Evolutionary conservation across 2,113 vertebrate species (phyloP).

Genomic region (Engystomops pustulosus): DNA sequence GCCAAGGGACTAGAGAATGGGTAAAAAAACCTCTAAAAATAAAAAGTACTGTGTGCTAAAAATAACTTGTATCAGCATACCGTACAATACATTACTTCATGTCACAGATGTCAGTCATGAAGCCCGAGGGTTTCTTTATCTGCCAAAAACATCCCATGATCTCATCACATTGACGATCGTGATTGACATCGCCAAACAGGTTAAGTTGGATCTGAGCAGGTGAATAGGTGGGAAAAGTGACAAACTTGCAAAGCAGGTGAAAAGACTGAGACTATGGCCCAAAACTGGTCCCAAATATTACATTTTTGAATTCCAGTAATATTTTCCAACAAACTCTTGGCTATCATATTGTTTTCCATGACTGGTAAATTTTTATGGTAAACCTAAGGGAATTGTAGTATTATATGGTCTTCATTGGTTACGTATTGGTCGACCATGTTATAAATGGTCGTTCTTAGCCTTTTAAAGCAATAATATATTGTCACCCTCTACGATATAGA

Average conservation of each 20-base stretch:
- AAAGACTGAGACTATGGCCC: too few relatives aligned
- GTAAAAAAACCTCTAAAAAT: background rate
- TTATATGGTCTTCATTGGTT: too few relatives aligned
- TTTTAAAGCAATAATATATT: too few relatives aligned
- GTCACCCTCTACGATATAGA: too few relatives aligned
- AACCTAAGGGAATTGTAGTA: too few relatives aligned
- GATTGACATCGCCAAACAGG: background rate
- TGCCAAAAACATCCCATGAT: background rate
- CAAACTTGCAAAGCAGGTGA: background rate
- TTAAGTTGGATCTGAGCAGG: background rate
- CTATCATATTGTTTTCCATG: too few relatives aligned
- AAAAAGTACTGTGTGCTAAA: background rate
- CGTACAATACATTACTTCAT: background rate
- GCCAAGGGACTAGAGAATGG: background rate
- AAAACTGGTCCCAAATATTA: background rate
- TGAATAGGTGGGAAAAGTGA: background rate
- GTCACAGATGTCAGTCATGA: background rate
- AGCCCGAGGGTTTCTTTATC: background rate
- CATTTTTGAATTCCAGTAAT: too few relatives aligned
- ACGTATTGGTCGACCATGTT: too few relatives aligned
- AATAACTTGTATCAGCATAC: background rate
- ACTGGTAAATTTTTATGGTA: too few relatives aligned
- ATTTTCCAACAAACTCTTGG: too few relatives aligned
- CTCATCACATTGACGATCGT: background rate
- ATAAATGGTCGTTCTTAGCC: too few relatives aligned